These are phyloP conservation scores for Limonius californicus DNA, from an alignment of 1,140 invertebrate genomes.

Conservation along the genomic window DNA sequence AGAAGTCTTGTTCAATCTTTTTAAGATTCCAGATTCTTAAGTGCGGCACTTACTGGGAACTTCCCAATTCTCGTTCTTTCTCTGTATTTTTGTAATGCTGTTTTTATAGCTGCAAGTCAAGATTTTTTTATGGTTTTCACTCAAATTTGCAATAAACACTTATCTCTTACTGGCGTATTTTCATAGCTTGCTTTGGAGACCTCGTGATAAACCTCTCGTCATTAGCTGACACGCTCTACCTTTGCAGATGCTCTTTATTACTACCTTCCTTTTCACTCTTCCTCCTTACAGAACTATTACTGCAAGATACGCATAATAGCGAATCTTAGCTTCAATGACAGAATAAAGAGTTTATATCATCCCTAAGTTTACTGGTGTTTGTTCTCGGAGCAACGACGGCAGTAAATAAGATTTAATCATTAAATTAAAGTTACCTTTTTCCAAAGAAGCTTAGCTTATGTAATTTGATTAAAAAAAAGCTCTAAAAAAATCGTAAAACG, in stretches of 20 bases:
- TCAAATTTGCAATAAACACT: conserved; percentile 15
- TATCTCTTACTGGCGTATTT: neutral
- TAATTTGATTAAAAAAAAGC: no score
- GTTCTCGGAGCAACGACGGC: no score
- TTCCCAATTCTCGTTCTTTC: conserved; percentile 8
- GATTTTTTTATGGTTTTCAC: conserved; percentile 11
- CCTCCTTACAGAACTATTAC: neutral
- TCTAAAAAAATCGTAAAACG: no score
- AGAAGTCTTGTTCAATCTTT: conserved; percentile 46
- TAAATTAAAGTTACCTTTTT: no score
- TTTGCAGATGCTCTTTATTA: conserved; percentile 13
- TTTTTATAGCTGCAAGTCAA: conserved; percentile 3
- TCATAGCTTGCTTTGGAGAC: neutral
- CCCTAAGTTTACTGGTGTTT: no score
- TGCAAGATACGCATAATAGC: neutral
- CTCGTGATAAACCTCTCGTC: conserved; percentile 11
- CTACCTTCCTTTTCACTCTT: conserved; percentile 2
- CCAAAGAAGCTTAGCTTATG: no score
- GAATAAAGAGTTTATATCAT: neutral
- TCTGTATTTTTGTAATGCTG: conserved; percentile 8
- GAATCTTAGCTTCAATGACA: neutral
- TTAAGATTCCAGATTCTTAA: conserved; percentile 38
- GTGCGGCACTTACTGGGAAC: conserved; percentile 10
- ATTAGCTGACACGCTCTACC: conserved; percentile 6
- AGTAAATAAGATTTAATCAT: no score